Percentiles rank a stretch among this genome's conserved stretches.
Evolutionary conservation across 2,888 invertebrate genomes (phyloP).

Genomic region (Euphydryas editha): DNA sequence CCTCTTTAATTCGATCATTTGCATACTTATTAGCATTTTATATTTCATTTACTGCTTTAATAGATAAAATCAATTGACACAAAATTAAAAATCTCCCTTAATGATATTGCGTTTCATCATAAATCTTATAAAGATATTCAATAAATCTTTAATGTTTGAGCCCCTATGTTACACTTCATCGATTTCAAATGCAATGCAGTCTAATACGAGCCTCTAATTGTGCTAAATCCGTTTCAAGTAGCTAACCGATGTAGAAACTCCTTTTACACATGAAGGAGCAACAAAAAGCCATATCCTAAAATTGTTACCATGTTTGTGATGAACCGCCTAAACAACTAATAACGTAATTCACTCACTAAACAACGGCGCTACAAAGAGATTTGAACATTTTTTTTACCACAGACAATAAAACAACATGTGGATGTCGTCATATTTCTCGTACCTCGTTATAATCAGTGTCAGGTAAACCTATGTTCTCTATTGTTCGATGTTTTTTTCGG

Average conservation of each 20-base stretch:
- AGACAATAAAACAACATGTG: conserved; percentile 68
- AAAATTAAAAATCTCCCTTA: background rate
- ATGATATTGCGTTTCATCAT: background rate
- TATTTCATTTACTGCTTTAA: conserved; percentile 19
- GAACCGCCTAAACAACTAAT: conserved; percentile 64
- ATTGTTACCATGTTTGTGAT: conserved; percentile 62
- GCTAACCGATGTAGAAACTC: conserved; percentile 69
- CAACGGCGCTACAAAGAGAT: conserved; percentile 43
- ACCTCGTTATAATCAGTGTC: conserved; percentile 79
- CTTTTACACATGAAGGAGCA: conserved; percentile 62
- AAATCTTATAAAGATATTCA: background rate
- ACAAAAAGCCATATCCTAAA: conserved; percentile 64
- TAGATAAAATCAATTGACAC: conserved; percentile 1
- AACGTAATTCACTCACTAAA: conserved; percentile 71
- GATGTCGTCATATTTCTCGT: conserved; percentile 79
- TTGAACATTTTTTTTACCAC: conserved; percentile 43
- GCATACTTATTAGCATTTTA: conserved; percentile 34
- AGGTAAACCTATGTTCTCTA: conserved; percentile 72
- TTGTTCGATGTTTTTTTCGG: conserved; percentile 72
- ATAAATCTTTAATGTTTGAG: conserved; percentile 18
- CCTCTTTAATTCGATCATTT: conserved; percentile 33
- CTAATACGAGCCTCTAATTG: conserved; percentile 65
- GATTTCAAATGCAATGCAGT: conserved; percentile 54
- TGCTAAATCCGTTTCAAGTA: conserved; percentile 71
- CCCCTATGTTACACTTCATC: conserved; percentile 53